Evolutionary conservation across 2,888 invertebrate species (phyloP).

Genomic region (Gerris lacustris): DNA sequence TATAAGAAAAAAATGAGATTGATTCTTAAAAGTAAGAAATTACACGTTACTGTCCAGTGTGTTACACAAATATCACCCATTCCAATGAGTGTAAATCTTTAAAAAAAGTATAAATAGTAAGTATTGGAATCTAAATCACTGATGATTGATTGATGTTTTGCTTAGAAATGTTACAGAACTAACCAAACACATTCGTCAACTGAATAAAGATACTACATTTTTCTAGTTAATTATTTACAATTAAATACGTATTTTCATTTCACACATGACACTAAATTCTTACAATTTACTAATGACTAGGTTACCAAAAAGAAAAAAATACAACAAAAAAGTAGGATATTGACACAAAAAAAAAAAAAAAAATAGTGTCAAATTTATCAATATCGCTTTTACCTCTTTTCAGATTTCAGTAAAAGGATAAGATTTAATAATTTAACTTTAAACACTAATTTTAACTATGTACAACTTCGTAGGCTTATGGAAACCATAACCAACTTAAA

Average conservation of each 20-base stretch:
- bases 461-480: conserved; percentile 25
- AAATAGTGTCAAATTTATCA: not conserved
- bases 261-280: not conserved
- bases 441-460: conserved; percentile 7
- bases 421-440: too few relatives aligned
- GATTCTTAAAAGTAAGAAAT: too few relatives aligned
- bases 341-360: not conserved
- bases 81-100: too few relatives aligned
- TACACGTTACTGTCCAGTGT: too few relatives aligned
- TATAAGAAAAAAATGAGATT: too few relatives aligned
- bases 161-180: not conserved
- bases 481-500: conserved; percentile 25
- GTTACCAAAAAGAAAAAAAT: not conserved
- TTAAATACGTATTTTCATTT: not conserved
- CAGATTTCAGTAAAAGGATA: too few relatives aligned
- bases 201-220: too few relatives aligned
- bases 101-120: too few relatives aligned
- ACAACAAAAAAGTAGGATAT: not conserved
- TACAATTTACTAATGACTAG: conserved; percentile 1
- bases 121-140: too few relatives aligned
- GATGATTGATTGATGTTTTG: too few relatives aligned
- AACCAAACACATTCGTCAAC: not conserved
- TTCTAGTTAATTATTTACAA: not conserved
- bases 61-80: too few relatives aligned
- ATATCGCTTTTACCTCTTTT: not conserved